Evolutionary conservation across 35 echinoderm and acorn worm species (phyloP), one percentile per base, ranked within the genome.

Genomic region (Lytechinus pictus): DNA sequence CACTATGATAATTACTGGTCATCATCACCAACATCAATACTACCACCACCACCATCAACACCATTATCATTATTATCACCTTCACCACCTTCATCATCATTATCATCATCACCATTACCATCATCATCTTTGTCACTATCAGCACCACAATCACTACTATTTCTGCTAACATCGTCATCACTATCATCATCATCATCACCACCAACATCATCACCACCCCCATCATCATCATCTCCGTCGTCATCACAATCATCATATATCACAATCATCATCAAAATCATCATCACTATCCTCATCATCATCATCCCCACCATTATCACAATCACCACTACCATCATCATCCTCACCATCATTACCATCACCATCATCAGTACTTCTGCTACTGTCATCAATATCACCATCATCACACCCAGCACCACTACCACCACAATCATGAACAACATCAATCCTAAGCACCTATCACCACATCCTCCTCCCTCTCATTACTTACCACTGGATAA

Each of bases 401-500:
- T 44, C 33, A 44, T 44, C 33, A 44, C 33, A 44, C 33, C 33
- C 33, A 44, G 33, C 33, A 44, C 33, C 33, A 44, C 33, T 44
- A 44, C 33, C 33, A 44, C 33, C 33, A 44, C 33, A 44, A 44
- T 44, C 0, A 44, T 0, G 33, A 44, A 44, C 33, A 44, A 1
- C 33, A 44, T 44, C 33, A 44, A 44, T 44, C 33, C 2, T 44
- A 44, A 44, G 33, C 33, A 44, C 33, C 33, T 44, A 44, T 44
- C 2, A 44, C 55, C 28, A 28, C 87, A 1, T 89, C 87, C 28
- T 51, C 21, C 3, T 28, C 27, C 9, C 51, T 28, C 87, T 53
- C 7, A 33, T 89, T 52, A 89, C 52, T 10, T 93, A 93, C 92
- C 92, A 93, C 92, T 10, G 98, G 98, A 86, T 97, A 97, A 91